Evolutionary conservation across 2,888 invertebrate species (phyloP), one percentile per base, ranked within the genome.

Genomic region (Meiosimyza decipiens): DNA sequence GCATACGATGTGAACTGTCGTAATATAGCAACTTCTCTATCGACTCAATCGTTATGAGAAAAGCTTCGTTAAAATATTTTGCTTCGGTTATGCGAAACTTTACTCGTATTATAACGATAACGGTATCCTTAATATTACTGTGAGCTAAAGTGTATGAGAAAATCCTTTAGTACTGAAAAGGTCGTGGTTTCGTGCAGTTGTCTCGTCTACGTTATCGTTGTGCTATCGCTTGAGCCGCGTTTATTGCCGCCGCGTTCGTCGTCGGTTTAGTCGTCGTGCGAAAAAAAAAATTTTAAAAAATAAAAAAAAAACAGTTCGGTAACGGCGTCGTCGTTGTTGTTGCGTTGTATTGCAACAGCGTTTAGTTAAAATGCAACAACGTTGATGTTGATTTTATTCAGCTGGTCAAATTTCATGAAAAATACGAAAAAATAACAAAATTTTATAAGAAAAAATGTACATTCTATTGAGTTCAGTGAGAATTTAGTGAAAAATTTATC

Each of bases 181-280:
- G 85, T 85, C 86, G 86, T 84, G 85, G 85, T 83, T 85, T 86
- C 83, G 85, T 84, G 79, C 81, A 84, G 85, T 85, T 82, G 83
- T 84, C 85, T 77, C 74, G 73, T 73, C 70, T 73, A 54, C 63
- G 47, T 72, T 69, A 72, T 69, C 66, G 40, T 52, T 71, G 72
- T 74, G 59, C 65, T 63, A 69, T 57, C 62, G 64, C 55, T 71
- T 54, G 50, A 55, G 72, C 60, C 51, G 66, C 76, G 67, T 64
- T 74, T 75, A 78, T 75, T 59, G 76, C 71, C 74, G 75, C 73
- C 73, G 77, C 64, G 59, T 59, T 54, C 52, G 51, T 22, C 60
- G 73, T 57, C 33, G 33, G 62, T 60, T 64, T 69, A 72, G 74
- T 71, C 78, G 76, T 76, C 67, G 69, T 77, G 73, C 40, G 5